Evolutionary conservation across 2,797 vertebrate species (phyloP), one percentile per base, ranked within the genome.

Genomic region (Pagetopsis macropterus): DNA sequence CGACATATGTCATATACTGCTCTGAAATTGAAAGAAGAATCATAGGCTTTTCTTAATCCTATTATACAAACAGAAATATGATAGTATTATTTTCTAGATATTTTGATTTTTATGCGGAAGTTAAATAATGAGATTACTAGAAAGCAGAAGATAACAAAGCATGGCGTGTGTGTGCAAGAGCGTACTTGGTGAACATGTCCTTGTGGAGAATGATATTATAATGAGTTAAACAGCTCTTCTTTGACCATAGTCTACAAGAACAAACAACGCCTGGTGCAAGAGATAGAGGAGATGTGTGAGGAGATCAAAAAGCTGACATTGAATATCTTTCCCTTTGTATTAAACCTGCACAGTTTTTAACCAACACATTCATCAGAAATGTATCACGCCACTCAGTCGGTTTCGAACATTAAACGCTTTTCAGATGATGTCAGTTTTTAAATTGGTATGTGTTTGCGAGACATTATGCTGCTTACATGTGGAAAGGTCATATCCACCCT

Each of bases 401-500:
- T 40, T 49, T 80, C 62, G 63, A 54, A 83, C 41, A 50, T 49
- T 33, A 23, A 31, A 21, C 3, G 13, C 57, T 62, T 68, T 75
- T 83, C 45, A 68, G 19, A 70, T 49, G 9, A 45, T 70, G 58
- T 56, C 48, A 27, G 19, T 70, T 75, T 81, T 65, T 13, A 62
- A 44, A 46, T n/a, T 15, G 16, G 51, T 64, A 68, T 65, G 46
- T 57, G 37, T 70, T 69, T 69, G 17, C 33, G 76, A 84, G 64
- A 85, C 79, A 88, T 88, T 87, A 89, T 90, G 81, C 80, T 85
- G 77, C 79, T 91, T 84, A 87, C 88, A 85, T 92, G 79, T 82
- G 76, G 61, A 93, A 93, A 94, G 92, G 92, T 93, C 92, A 92
- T 58, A 83, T 89, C 84, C 78, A 85, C 80, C 84, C 85, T 90